A percentile compares a stretch with the other conserved stretches of the same genome.
These are phyloP conservation scores for Heteronetta atricapilla DNA, from an alignment of 2,113 vertebrate species.

Conservation along the genomic window DNA sequence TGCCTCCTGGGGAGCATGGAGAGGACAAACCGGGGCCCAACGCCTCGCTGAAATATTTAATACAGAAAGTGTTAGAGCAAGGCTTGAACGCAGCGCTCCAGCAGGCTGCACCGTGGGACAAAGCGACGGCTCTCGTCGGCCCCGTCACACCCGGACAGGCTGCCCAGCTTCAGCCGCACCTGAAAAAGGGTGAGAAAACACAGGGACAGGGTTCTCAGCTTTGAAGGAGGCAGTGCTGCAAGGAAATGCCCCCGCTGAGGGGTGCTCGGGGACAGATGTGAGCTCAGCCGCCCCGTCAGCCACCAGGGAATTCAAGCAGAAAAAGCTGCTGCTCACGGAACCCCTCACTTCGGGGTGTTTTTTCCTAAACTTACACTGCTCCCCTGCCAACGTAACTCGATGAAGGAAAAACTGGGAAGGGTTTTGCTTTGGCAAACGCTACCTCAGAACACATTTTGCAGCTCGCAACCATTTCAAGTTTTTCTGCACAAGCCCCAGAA, in stretches of 20 bases:
- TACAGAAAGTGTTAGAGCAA: not conserved
- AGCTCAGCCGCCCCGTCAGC: fast-evolving
- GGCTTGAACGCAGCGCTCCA: not conserved
- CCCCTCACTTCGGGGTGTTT: not conserved
- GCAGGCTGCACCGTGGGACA: not conserved
- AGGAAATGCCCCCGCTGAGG: fast-evolving
- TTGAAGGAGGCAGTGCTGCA: not conserved
- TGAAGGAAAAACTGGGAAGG: not conserved
- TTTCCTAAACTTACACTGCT: not conserved
- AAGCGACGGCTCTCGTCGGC: not conserved
- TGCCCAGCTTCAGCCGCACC: not conserved
- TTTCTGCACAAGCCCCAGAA: no score
- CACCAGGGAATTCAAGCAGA: not conserved
- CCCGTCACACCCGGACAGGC: fast-evolving
- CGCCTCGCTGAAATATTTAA: not conserved
- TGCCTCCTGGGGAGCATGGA: not conserved
- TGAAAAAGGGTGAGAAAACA: not conserved
- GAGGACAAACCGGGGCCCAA: constrained; percentile 17
- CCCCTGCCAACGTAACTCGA: not conserved
- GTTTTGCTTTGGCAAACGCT: not conserved
- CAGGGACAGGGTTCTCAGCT: not conserved
- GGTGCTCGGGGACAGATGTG: not conserved
- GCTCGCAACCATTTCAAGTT: not conserved
- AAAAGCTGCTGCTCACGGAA: not conserved
- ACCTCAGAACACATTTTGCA: not conserved